Conservation (phyloP, 2,888 invertebrate genomes). For the Thymelicus sylvestris region DNA sequence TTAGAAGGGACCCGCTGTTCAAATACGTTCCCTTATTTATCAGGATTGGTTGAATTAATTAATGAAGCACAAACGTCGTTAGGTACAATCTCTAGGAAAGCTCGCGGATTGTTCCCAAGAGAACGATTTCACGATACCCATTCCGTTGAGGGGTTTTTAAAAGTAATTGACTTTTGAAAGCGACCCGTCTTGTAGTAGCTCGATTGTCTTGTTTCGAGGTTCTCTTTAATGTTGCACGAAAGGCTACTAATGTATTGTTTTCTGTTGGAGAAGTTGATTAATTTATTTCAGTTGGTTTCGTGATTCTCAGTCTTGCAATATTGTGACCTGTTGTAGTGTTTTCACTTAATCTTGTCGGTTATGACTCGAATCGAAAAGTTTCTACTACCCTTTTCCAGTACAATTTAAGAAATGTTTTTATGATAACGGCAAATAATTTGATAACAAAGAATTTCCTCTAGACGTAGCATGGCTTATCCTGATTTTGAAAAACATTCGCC, state of each 20-base stretch:
- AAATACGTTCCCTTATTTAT: constrained; percentile 56
- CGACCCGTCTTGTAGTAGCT: constrained; percentile 25
- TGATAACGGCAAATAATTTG: no score
- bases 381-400: no score
- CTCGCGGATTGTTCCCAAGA: constrained; percentile 43
- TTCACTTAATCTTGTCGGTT: not conserved
- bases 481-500: no score
- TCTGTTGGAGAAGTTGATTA: constrained; percentile 4
- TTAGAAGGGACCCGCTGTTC: constrained; percentile 36
- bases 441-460: no score
- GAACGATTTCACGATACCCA: constrained; percentile 42
- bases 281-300: constrained; percentile 13
- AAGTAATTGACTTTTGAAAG: constrained; percentile 62
- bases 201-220: constrained; percentile 22
- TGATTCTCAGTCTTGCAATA: not conserved
- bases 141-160: constrained; percentile 51
- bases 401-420: no score
- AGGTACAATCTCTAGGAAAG: constrained; percentile 50
- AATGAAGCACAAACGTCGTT: constrained; percentile 61
- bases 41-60: constrained; percentile 69
- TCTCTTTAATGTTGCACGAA: constrained; percentile 28
- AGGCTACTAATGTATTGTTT: constrained; percentile 28
- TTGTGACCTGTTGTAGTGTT: not conserved
- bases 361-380: no score
- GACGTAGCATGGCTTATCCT: no score